Base-by-base conservation (phyloP, 2,888 invertebrate genomes). In the Merodon equestris region DNA sequence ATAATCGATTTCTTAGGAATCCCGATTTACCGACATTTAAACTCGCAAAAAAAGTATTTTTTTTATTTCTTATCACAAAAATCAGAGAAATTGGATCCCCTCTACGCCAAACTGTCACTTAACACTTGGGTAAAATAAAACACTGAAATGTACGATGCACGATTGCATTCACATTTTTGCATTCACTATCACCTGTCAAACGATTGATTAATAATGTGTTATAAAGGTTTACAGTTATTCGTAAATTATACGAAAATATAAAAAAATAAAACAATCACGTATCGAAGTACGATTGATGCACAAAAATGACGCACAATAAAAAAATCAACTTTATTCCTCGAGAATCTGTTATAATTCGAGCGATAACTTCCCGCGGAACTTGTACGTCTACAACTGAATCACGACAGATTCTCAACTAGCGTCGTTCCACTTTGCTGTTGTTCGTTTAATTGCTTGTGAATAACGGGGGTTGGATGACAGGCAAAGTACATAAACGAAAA, bases 301-400 rank as follows among this genome's bases (percentile, higher is more conserved):
- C 27, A 27, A 7, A 27, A 27, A 27, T 27, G 53, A 60, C 74
- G 50, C 68, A 56, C 47, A 27, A 40, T 40, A 40, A 72, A 51
- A 50, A 45, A 71, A 61, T 15, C 44, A 51, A 27, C 1, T 10
- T 47, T 57, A 7, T 38, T 42, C 61, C 9, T 17, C 51, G 50
- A 54, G 38, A 67, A 45, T 72, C 12, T 51, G 14, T 13, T 51
- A 14, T 38, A 44, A 27, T 4, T 2, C 27, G 60, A 82, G 81
- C 81, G 83, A 82, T 81, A 83, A 75, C 82, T 82, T 74, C 82
- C 71, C 82, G 73, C 82, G 79, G 81, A 72, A 82, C 81, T 83
- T 82, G 83, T 81, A 82, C 74, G 63, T 68, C 73, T 66, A 82
- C 77, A 71, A 77, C 73, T 77, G 77, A 77, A 73, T 73, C 72